phyloP scores from a whole-genome alignment of 2,797 vertebrate genomes.

The Enteromius unitaeniatus region DNA sequence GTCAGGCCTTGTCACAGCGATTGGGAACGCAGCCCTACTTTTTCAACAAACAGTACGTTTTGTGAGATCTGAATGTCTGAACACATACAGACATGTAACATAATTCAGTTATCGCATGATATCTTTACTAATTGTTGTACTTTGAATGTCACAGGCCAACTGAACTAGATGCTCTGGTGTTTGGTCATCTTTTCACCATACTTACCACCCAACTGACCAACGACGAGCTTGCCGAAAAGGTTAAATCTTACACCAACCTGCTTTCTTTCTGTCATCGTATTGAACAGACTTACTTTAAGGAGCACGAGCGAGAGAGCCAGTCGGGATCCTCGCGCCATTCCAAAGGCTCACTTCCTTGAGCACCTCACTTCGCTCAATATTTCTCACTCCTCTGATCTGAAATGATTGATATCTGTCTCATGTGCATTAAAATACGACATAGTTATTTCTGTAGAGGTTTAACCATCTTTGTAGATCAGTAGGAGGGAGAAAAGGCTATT shows the following conservation, averaged over 20 bases:
- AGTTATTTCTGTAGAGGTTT: background rate
- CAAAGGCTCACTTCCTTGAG: constrained; percentile 56
- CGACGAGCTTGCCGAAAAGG: constrained; percentile 88
- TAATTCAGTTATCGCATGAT: background rate
- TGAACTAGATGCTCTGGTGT: constrained; percentile 95
- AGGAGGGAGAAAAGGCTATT: constrained; percentile 5
- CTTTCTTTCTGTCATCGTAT: constrained; percentile 93
- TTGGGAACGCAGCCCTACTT: constrained; percentile 93
- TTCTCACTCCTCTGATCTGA: constrained; percentile 20
- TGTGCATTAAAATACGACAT: background rate
- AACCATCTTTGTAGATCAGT: constrained; percentile 8
- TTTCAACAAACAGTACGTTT: constrained; percentile 94
- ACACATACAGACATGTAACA: background rate
- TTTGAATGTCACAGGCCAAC: constrained; percentile 82
- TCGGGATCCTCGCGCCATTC: constrained; percentile 63
- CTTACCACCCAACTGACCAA: constrained; percentile 93
- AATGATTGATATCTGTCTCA: constrained; percentile 8
- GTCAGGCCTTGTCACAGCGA: constrained; percentile 94
- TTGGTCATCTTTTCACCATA: constrained; percentile 97
- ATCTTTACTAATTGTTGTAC: background rate
- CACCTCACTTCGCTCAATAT: background rate
- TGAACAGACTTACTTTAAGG: constrained; percentile 93
- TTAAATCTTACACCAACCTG: constrained; percentile 93
- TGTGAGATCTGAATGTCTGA: background rate
- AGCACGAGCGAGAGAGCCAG: constrained; percentile 75